These are phyloP conservation scores for Mustelus asterias DNA, from an alignment of 2,113 vertebrate genomes.

Conservation along the genomic window DNA sequence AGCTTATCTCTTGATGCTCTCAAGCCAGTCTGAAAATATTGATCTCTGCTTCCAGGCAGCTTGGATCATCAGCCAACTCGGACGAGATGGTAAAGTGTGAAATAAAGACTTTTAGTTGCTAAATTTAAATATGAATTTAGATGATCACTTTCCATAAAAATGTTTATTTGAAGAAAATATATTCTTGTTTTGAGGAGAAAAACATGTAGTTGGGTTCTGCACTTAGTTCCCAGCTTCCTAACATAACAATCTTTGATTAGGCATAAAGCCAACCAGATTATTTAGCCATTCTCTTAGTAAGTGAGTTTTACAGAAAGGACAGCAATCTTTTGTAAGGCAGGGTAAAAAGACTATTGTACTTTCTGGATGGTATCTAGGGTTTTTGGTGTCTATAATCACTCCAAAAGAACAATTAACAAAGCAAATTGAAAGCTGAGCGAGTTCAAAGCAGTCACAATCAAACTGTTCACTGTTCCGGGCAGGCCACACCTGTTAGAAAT, in stretches of 20 bases:
- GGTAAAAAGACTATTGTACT: neutral
- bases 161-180: neutral
- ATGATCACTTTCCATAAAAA: neutral
- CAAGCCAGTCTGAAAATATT: slow-evolving; percentile 45
- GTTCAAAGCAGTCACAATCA: neutral
- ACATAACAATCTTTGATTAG: neutral
- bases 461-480: neutral
- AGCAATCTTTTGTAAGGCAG: neutral
- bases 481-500: neutral
- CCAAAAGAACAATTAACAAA: neutral
- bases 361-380: neutral
- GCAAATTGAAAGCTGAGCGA: neutral
- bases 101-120: neutral
- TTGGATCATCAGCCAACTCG: slow-evolving; percentile 47
- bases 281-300: neutral
- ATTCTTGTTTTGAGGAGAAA: neutral
- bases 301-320: neutral
- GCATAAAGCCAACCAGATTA: neutral
- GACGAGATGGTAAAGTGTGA: slow-evolving; percentile 43
- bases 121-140: neutral
- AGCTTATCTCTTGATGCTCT: slow-evolving; percentile 48
- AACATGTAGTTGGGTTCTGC: neutral
- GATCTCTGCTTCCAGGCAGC: slow-evolving; percentile 54
- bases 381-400: neutral
- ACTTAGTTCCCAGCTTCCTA: neutral